These are phyloP conservation scores for Micromesistius poutassou DNA, from an alignment of 2,797 vertebrate genomes.

Conservation along the genomic window DNA sequence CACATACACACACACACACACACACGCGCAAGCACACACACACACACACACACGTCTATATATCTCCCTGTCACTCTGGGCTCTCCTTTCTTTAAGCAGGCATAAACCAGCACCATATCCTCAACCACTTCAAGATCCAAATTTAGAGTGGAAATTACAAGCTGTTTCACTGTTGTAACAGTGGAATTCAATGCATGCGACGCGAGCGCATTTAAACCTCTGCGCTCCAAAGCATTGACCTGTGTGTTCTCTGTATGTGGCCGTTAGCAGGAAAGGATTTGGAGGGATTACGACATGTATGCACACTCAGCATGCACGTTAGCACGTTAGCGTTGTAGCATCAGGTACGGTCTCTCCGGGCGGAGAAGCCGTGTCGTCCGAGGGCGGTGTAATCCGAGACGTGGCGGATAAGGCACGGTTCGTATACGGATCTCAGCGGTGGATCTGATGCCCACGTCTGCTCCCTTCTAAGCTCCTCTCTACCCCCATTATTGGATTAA, in stretches of 20 bases:
- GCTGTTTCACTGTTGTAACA: neutral
- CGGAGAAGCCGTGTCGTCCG: neutral
- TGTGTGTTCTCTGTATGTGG: neutral
- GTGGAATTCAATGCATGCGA: conserved; percentile 39
- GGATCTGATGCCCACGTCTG: neutral
- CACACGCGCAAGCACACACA: conserved; percentile 21
- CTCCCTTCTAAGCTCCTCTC: conserved; percentile 12
- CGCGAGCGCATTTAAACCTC: conserved; percentile 50
- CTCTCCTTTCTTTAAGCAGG: neutral
- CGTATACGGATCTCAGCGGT: neutral
- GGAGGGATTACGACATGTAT: neutral
- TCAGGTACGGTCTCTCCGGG: neutral
- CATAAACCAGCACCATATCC: neutral
- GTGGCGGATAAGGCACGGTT: neutral
- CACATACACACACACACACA: conserved; percentile 22
- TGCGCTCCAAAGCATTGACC: conserved; percentile 35
- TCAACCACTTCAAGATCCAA: conserved; percentile 36
- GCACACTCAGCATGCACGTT: neutral
- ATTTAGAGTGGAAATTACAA: conserved; percentile 25
- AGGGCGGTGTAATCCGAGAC: neutral
- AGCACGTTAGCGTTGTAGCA: neutral
- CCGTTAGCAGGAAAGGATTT: neutral
- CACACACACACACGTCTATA: conserved; percentile 12
- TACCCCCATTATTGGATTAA: conserved; percentile 41
- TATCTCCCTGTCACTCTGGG: neutral